Base-by-base conservation (phyloP, 2,797 vertebrate species). In the Mastacembelus armatus region DNA sequence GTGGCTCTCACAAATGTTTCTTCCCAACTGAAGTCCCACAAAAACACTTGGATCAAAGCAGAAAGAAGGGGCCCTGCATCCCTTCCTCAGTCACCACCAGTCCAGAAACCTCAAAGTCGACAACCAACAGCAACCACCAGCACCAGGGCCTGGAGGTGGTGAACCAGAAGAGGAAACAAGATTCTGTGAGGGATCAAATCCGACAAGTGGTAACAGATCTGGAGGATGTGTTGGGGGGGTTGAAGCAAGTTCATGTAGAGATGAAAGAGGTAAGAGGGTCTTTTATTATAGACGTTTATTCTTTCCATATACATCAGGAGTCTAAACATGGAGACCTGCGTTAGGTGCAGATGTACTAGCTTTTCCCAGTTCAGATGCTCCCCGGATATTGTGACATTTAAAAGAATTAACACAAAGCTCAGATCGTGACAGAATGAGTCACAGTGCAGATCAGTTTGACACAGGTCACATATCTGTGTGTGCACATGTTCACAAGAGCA, bases 231-330 rank as follows among this genome's bases (percentile, higher is more conserved):
- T 82, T 95, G 77, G 92, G 93, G 39, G 94, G 94, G 66, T 84
- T 95, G 78, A 95, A 95, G 88, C 92, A 94, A 88, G 94, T 95
- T 81, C 94, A 94, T 39, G 73, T 91, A 71, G 94, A 95, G 88
- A 95, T 95, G 94, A 94, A 93, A 90, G 94, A 95, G 94, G 94
- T 95, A 90, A 85, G 93, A 77, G 65, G 45, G 16, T 74, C 80
- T 84, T 3, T 82, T 70, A 75, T 85, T 66, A 77, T 7, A 19
- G 59, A 40, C 57, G 68, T 73, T 38, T 67, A 69, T 50, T 58
- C 64, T 43, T 58, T 67, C 10, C 60, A 27, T 35, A 30, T 39
- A 57, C 43, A 63, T 69, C 68, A 66, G 58, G 60, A 59, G 67
- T 83, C 61, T 52, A 33, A 68, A 51, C 62, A 48, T 27, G 35